phyloP scores from a whole-genome alignment of 2,888 invertebrate genomes.

The Sycophila texana region DNA sequence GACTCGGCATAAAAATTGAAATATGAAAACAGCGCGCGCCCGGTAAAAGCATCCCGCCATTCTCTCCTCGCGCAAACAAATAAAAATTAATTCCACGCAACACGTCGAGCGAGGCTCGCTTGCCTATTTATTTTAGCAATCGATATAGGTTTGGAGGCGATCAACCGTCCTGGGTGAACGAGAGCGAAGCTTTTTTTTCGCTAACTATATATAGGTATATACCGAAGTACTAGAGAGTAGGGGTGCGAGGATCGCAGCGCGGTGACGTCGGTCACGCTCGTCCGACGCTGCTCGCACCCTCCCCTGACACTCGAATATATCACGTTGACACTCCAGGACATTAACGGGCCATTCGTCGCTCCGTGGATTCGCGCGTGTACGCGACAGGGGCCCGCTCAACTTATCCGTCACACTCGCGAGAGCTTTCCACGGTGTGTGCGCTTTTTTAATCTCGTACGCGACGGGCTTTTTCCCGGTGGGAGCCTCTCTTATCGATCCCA shows the following conservation, averaged over 20 bases:
- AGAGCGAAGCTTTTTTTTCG: too few species aligned
- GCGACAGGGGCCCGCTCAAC: conserved; percentile 2
- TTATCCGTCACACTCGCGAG: conserved; percentile 1
- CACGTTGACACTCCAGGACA: conserved; percentile 70
- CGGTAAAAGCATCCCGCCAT: too few species aligned
- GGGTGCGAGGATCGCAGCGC: conserved; percentile 4
- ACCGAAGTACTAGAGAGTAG: not conserved
- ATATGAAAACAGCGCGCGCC: too few species aligned
- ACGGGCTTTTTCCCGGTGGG: not conserved
- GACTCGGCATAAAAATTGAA: too few species aligned
- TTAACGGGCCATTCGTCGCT: conserved; percentile 67
- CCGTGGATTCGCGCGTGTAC: not conserved
- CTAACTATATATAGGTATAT: not conserved
- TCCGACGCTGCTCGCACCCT: conserved; percentile 57
- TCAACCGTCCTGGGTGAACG: too few species aligned
- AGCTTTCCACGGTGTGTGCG: conserved; percentile 1
- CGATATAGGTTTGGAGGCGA: too few species aligned
- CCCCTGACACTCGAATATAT: conserved; percentile 64
- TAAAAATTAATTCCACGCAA: too few species aligned
- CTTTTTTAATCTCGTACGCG: conserved; percentile 26
- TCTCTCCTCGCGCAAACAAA: too few species aligned
- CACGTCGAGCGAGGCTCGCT: too few species aligned
- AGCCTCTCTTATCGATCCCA: not conserved
- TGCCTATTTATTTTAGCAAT: too few species aligned
- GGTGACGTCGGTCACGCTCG: conserved; percentile 65